Base-by-base conservation (phyloP, 2,797 vertebrate species). In the Pseudomugil tenellus region DNA sequence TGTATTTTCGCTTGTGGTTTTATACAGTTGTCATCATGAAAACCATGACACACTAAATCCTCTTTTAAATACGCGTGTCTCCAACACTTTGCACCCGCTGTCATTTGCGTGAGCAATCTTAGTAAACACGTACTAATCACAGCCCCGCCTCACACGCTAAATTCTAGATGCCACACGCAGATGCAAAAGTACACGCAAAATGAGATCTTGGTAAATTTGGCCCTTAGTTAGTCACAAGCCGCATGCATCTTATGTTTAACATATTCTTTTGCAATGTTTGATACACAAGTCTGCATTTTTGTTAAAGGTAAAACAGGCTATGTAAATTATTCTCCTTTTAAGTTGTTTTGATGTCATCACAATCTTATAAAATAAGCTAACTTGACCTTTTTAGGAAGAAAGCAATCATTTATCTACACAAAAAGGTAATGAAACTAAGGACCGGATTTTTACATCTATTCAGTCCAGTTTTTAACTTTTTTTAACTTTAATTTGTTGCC, bases 201-300 rank as follows among this genome's bases (percentile, higher is more conserved):
- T n/a, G n/a, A n/a, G n/a, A n/a, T n/a, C n/a, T n/a, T n/a, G n/a
- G n/a, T n/a, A n/a, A n/a, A n/a, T n/a, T n/a, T n/a, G n/a, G n/a
- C n/a, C n/a, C n/a, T 80, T 82, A 72, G 41, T 73, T 31, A 54
- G 17, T 60, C 16, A 28, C 16, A 66, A 77, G 13, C 43, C 51
- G 67, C 75, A 65, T 80, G 56, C 70, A 74, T 73, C 59, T 21
- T 31, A 62, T 80, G 62, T 77, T 70, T 74, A 77, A 70, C 69
- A 53, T 21, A 63, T 78, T 70, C 1, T 34, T 69, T 82, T 76
- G 17, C 63, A 48, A 70, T 65, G 53, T 10, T 2, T 70, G 58
- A 67, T 14, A 54, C 53, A 76, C 28, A 57, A 41, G 31, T 55
- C 5, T 41, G 53, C 48, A 54, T 60, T 51, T 23, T 51, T 70